Conservation (phyloP, 2,113 vertebrate genomes). For the Seriola dumerili region DNA sequence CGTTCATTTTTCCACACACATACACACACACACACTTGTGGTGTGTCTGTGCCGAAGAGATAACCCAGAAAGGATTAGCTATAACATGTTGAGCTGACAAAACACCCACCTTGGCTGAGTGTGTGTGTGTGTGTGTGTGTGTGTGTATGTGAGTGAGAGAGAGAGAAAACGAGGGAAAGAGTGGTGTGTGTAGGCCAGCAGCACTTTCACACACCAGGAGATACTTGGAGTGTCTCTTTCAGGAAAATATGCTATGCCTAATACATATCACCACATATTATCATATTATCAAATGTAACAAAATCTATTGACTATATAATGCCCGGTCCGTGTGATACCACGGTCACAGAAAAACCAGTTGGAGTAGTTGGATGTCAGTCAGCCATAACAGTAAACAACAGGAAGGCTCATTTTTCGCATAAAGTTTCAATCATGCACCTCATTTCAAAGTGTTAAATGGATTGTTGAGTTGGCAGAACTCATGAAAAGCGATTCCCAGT, state of each 20-base stretch:
- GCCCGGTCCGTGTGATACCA: background rate
- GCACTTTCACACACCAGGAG: slow-evolving; percentile 29
- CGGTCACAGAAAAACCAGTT: background rate
- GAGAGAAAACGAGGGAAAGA: slow-evolving; percentile 5
- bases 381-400: slow-evolving; percentile 10
- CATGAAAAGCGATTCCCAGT: slow-evolving; percentile 10
- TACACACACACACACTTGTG: slow-evolving; percentile 17
- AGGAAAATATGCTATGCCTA: background rate
- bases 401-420: background rate
- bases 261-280: background rate
- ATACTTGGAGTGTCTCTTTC: slow-evolving; percentile 16
- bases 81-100: slow-evolving; percentile 41
- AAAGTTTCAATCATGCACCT: slow-evolving; percentile 36
- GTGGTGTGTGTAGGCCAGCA: slow-evolving; percentile 19
- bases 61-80: slow-evolving; percentile 65
- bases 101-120: slow-evolving; percentile 14
- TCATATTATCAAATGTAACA: background rate
- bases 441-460: slow-evolving; percentile 27
- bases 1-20: slow-evolving; percentile 20
- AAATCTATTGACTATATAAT: background rate
- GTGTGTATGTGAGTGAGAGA: too few relatives aligned
- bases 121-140: background rate
- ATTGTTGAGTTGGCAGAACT: slow-evolving; percentile 30
- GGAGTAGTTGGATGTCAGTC: slow-evolving; percentile 14
- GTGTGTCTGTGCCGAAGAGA: slow-evolving; percentile 63